These are phyloP conservation scores for Salarias fasciatus DNA, from an alignment of 2,797 vertebrate species.

Conservation along the genomic window DNA sequence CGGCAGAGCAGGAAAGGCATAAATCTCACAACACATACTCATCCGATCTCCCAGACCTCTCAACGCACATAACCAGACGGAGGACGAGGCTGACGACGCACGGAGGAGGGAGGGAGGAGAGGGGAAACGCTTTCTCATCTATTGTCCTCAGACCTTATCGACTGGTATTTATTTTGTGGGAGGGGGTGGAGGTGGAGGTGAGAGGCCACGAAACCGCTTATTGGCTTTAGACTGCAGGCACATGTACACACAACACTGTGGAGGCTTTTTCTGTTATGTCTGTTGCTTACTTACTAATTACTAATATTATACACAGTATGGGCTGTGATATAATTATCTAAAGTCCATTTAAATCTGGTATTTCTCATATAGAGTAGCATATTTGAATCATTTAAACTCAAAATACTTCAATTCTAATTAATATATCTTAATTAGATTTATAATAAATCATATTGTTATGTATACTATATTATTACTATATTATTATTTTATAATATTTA, in stretches of 20 bases:
- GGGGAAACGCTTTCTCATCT: conserved; percentile 27
- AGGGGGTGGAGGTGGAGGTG: too few species aligned
- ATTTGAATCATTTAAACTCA: too few species aligned
- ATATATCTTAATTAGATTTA: too few species aligned
- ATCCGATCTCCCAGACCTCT: conserved; percentile 50
- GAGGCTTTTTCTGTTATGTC: neutral
- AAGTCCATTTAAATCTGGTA: too few species aligned
- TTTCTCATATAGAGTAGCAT: too few species aligned
- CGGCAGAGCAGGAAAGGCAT: conserved; percentile 64
- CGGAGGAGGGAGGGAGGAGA: conserved; percentile 17
- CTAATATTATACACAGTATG: too few species aligned
- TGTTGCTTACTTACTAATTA: too few species aligned
- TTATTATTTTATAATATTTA: too few species aligned
- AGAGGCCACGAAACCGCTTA: conserved; percentile 10
- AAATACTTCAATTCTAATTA: too few species aligned
- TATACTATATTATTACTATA: too few species aligned
- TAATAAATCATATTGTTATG: too few species aligned
- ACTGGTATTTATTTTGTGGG: conserved; percentile 9
- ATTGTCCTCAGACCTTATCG: conserved; percentile 16
- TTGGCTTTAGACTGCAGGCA: neutral
- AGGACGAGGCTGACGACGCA: conserved; percentile 38
- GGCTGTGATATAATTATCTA: too few species aligned
- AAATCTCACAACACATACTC: conserved; percentile 69
- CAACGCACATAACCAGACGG: conserved; percentile 39
- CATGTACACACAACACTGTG: neutral